These are phyloP conservation scores for Prionailurus bengalensis DNA, from an alignment of 2,113 vertebrate genomes.

Conservation along the genomic window DNA sequence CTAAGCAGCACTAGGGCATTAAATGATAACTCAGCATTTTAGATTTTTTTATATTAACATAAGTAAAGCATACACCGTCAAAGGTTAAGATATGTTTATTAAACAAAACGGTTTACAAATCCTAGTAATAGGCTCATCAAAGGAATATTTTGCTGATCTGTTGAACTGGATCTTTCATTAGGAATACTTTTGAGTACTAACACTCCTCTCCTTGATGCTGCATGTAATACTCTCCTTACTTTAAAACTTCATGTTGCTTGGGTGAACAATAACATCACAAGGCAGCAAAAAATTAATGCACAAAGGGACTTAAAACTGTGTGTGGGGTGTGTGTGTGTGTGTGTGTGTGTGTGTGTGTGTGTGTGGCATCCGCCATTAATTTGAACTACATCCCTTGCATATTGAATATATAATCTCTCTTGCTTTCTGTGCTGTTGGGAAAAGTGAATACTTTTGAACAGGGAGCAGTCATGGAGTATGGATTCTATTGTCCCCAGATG, in stretches of 20 bases:
- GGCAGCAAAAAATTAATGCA: not conserved
- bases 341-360: not conserved
- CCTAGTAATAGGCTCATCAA: not conserved
- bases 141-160: not conserved
- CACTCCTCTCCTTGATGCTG: not conserved
- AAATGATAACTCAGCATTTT: not conserved
- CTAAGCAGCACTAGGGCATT: not conserved
- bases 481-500: not conserved
- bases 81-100: not conserved
- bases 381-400: not conserved
- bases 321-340: not conserved
- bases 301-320: not conserved
- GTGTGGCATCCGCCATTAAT: not conserved
- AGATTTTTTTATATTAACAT: not conserved
- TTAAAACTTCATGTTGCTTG: not conserved
- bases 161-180: not conserved
- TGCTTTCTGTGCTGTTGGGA: not conserved
- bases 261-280: not conserved
- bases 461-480: not conserved
- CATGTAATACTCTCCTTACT: not conserved
- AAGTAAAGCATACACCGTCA: not conserved
- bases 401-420: not conserved
- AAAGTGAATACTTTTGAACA: not conserved
- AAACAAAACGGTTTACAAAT: not conserved
- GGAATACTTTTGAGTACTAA: not conserved